These are phyloP conservation scores for Scomber scombrus DNA, from an alignment of 2,113 vertebrate genomes.

Conservation along the genomic window DNA sequence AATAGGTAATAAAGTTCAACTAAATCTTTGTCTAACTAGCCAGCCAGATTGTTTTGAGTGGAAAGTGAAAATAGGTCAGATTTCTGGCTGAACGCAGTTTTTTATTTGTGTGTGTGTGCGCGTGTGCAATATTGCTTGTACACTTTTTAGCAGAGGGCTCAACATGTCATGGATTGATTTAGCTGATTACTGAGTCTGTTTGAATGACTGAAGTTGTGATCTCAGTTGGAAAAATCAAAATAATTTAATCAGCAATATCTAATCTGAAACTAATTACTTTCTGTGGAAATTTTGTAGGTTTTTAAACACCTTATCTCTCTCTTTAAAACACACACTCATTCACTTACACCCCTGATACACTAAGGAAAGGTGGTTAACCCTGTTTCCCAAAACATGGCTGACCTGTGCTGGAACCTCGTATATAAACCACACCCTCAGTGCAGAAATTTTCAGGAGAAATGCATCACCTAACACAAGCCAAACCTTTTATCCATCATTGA, in stretches of 20 bases:
- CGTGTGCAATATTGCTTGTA: background rate
- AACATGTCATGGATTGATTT: background rate
- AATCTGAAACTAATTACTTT: conserved; percentile 17
- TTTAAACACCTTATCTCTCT: background rate
- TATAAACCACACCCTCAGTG: background rate
- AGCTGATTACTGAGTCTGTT: background rate
- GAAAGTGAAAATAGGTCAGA: too few species aligned
- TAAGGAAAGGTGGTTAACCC: too few species aligned
- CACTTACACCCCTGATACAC: background rate
- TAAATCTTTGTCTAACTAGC: too few species aligned
- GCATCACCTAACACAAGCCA: background rate
- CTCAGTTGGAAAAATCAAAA: conserved; percentile 13
- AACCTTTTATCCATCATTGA: background rate
- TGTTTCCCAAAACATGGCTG: background rate
- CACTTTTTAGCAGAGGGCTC: background rate
- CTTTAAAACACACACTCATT: background rate
- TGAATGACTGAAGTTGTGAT: background rate
- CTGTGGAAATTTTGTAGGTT: background rate
- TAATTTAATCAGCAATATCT: conserved; percentile 8
- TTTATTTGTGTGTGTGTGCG: too few species aligned
- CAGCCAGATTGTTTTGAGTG: too few species aligned
- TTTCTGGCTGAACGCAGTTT: too few species aligned
- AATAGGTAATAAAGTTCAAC: too few species aligned
- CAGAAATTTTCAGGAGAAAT: background rate
- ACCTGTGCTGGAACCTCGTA: background rate